A percentile compares a stretch with the other conserved stretches of the same genome.
Evolutionary conservation across 2,888 invertebrate genomes (phyloP).

Genomic region (Octonoba sinensis): DNA sequence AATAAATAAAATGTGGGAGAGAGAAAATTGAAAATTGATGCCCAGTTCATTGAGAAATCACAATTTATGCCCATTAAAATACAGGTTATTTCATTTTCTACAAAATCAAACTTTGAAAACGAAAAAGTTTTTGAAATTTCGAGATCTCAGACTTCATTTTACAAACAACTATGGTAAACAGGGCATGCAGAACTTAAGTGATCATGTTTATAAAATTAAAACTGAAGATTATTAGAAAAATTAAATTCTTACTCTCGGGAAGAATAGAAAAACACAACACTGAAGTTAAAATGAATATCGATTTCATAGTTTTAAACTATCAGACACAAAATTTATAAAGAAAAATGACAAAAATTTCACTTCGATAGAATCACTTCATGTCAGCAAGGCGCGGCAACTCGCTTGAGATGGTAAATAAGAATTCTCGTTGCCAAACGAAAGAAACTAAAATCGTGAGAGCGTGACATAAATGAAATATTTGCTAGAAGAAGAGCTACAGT

Average conservation of each 20-base stretch:
- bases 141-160: too few relatives aligned
- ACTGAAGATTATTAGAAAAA: too few relatives aligned
- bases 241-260: too few relatives aligned
- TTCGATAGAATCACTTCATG: neutral
- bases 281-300: neutral
- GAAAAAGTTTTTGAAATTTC: too few relatives aligned
- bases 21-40: too few relatives aligned
- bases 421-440: neutral
- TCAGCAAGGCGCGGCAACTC: conserved; percentile 28
- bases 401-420: conserved; percentile 31
- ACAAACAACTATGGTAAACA: too few relatives aligned
- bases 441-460: conserved; percentile 8
- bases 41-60: too few relatives aligned
- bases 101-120: neutral
- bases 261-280: too few relatives aligned
- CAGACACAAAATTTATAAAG: neutral
- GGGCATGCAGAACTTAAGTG: too few relatives aligned
- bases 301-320: neutral
- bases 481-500: neutral
- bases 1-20: too few relatives aligned
- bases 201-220: too few relatives aligned
- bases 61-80: neutral
- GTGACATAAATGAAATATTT: conserved; percentile 19
- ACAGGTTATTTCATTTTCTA: neutral
- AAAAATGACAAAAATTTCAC: neutral